phyloP scores from a whole-genome alignment of 2,113 vertebrate genomes.

The Uropsilus gracilis region DNA sequence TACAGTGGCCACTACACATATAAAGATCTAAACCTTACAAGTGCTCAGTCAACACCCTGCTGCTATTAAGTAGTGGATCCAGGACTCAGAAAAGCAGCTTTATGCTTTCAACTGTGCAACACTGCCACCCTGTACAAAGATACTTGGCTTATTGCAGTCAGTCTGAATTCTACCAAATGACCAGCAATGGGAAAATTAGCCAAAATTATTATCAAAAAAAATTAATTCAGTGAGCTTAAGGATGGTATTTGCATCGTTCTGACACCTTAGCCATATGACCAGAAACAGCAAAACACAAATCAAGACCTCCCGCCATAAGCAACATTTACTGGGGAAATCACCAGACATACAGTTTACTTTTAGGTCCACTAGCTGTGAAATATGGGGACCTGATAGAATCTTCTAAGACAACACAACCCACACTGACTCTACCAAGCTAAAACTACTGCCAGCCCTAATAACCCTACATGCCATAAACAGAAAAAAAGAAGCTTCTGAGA shows the following conservation, averaged over 20 bases:
- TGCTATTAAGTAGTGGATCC: background rate
- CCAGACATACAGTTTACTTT: background rate
- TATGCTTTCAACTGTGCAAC: background rate
- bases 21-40: background rate
- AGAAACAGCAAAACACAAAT: background rate
- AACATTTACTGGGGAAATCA: background rate
- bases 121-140: background rate
- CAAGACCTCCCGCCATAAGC: background rate
- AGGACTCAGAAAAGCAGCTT: background rate
- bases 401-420: background rate
- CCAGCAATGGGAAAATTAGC: background rate
- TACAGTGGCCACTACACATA: background rate
- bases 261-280: background rate
- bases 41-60: background rate
- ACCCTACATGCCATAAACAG: background rate
- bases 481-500: background rate
- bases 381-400: background rate
- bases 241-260: background rate
- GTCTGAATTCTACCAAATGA: background rate
- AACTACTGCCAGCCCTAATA: no score
- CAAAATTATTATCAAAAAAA: background rate
- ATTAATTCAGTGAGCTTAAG: background rate
- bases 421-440: background rate
- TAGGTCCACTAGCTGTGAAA: background rate
- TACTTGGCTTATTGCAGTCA: background rate